Conservation (phyloP, 1,140 invertebrate species). For the Antheraea mylitta region DNA sequence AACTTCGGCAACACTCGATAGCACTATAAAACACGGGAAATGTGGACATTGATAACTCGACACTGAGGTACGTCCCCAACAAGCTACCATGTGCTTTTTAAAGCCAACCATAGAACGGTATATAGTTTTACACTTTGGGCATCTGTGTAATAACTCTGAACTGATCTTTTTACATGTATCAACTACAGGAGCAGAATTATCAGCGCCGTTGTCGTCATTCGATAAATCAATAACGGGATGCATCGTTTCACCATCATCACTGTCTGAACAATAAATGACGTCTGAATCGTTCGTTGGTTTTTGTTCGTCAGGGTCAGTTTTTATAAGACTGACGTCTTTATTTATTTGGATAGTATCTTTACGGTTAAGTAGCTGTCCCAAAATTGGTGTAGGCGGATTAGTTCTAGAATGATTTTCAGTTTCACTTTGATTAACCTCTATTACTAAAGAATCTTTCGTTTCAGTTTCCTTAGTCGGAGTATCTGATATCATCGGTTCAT, state of each 20-base stretch:
- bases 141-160: slow-evolving; percentile 32
- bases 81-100: slow-evolving; percentile 41
- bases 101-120: slow-evolving; percentile 25
- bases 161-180: slow-evolving; percentile 9
- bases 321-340: not conserved
- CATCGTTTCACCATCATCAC: slow-evolving; percentile 39
- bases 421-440: not conserved
- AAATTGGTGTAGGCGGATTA: not conserved
- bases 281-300: slow-evolving; percentile 10
- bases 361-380: not conserved
- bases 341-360: not conserved
- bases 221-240: slow-evolving; percentile 35
- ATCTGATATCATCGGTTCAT: slow-evolving; percentile 23
- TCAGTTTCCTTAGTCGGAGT: not conserved
- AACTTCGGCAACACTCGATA: slow-evolving; percentile 17
- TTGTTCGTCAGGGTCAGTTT: slow-evolving; percentile 16
- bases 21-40: not conserved
- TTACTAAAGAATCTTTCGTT: not conserved
- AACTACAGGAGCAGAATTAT: not conserved
- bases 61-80: slow-evolving; percentile 9
- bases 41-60: not conserved
- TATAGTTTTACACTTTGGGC: slow-evolving; percentile 35
- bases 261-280: slow-evolving; percentile 42
- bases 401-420: not conserved
- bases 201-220: slow-evolving; percentile 20